Percentiles rank a stretch among this genome's conserved stretches.
Evolutionary conservation across 2,888 invertebrate species (phyloP).

Genomic region (Drepanosiphum platanoidis): DNA sequence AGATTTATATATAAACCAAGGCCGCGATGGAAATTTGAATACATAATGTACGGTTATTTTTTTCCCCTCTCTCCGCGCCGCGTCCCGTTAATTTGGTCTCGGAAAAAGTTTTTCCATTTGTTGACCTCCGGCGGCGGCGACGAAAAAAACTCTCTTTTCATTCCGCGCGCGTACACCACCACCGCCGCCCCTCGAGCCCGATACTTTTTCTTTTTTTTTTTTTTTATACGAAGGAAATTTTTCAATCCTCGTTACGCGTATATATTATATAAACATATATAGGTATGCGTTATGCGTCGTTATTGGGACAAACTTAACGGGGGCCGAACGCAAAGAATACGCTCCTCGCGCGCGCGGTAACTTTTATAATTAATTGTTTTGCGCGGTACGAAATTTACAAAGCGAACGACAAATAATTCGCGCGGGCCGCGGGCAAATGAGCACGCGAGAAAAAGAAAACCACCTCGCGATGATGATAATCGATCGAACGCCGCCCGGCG

Average conservation of each 20-base stretch:
- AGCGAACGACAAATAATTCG: slow-evolving; percentile 54
- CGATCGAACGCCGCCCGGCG: slow-evolving; percentile 22
- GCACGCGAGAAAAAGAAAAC: slow-evolving; percentile 26
- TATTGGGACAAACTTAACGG: slow-evolving; percentile 27
- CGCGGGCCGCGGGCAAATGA: slow-evolving; percentile 18
- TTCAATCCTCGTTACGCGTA: slow-evolving; percentile 37
- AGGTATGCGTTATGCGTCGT: too few relatives aligned
- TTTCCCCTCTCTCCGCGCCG: background rate
- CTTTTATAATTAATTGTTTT: slow-evolving; percentile 58
- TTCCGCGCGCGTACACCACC: background rate
- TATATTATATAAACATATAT: too few relatives aligned
- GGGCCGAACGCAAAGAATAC: background rate
- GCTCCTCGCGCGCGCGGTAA: background rate
- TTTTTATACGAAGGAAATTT: slow-evolving; percentile 26
- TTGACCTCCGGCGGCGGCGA: background rate
- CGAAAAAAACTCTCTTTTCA: slow-evolving; percentile 16
- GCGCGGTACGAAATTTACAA: slow-evolving; percentile 17
- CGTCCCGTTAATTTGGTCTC: slow-evolving; percentile 22
- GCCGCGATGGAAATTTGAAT: slow-evolving; percentile 21
- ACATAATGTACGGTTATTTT: slow-evolving; percentile 30
- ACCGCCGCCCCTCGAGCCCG: background rate
- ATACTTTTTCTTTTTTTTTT: background rate
- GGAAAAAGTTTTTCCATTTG: slow-evolving; percentile 49
- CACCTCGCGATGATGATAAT: slow-evolving; percentile 42
- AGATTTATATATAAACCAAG: slow-evolving; percentile 3